Conservation (phyloP, 2,888 invertebrate species). For the Luperina testacea region DNA sequence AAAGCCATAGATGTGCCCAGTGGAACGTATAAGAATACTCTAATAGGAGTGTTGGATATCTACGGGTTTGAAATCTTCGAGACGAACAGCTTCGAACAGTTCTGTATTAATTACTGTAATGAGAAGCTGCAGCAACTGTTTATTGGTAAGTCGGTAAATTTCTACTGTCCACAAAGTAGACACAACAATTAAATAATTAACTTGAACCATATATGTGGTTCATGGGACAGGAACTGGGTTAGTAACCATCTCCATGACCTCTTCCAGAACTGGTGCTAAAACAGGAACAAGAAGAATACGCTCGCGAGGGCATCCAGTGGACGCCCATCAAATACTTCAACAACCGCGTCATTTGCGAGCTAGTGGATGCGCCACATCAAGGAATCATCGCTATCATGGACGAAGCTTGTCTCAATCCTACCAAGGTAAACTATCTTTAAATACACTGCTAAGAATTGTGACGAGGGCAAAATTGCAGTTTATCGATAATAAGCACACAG, state of each 20-base stretch:
- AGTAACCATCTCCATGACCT: neutral
- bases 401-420: constrained; percentile 98
- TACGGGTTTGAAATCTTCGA: constrained; percentile 99
- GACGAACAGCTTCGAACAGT: constrained; percentile 99
- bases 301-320: constrained; percentile 98
- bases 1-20: constrained; percentile 95
- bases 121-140: constrained; percentile 99
- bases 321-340: constrained; percentile 98
- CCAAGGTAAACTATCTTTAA: constrained; percentile 90
- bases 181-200: neutral
- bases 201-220: neutral
- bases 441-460: neutral
- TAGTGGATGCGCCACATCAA: constrained; percentile 98
- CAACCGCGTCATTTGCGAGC: constrained; percentile 98
- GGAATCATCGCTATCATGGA: constrained; percentile 98
- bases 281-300: constrained; percentile 99
- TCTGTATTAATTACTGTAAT: constrained; percentile 99
- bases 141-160: constrained; percentile 91
- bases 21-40: constrained; percentile 92
- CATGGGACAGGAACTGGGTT: neutral
- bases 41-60: constrained; percentile 99
- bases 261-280: constrained; percentile 96
- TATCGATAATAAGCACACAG: too few species aligned
- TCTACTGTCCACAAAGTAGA: neutral
- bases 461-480: too few species aligned